Percentiles rank a stretch among this genome's conserved stretches.
Conservation (phyloP, 1,140 invertebrate genomes). For the Lucilia cuprina region DNA sequence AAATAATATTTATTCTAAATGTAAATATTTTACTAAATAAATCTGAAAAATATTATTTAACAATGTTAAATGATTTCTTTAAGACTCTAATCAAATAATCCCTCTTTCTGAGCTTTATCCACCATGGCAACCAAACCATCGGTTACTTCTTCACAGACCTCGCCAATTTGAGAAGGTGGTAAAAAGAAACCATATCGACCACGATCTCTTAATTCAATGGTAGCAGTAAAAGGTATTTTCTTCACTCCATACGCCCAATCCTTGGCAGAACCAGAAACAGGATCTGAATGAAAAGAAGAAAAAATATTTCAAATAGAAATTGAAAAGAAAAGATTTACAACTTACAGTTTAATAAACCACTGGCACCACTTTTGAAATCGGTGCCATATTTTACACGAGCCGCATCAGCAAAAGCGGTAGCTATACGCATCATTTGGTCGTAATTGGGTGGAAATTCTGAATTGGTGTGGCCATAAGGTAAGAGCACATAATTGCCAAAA, state of each 20-base stretch:
- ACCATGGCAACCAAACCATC: conserved; percentile 80
- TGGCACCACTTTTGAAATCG: conserved; percentile 63
- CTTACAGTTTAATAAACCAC: conserved; percentile 69
- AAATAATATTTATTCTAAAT: too few species aligned
- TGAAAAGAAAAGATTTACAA: conserved; percentile 24
- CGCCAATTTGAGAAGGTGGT: conserved; percentile 80
- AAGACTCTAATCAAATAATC: conserved; percentile 51
- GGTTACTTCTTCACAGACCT: conserved; percentile 82
- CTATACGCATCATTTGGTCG: conserved; percentile 66
- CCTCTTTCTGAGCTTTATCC: conserved; percentile 62
- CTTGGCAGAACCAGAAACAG: conserved; percentile 68
- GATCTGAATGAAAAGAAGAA: conserved; percentile 40
- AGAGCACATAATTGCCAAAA: conserved; percentile 64
- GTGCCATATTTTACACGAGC: conserved; percentile 66
- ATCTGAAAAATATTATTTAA: too few species aligned
- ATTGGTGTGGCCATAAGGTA: conserved; percentile 66
- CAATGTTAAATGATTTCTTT: too few species aligned
- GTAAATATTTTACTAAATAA: too few species aligned
- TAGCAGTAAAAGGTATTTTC: conserved; percentile 70
- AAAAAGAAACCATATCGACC: conserved; percentile 87
- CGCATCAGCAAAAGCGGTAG: conserved; percentile 62
- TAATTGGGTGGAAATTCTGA: conserved; percentile 65
- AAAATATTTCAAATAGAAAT: neutral
- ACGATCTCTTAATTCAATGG: conserved; percentile 71
- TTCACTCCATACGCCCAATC: conserved; percentile 73